phyloP scores from a whole-genome alignment of 37 sponge, comb jelly and placozoan genomes.

The Aplysina aerophoba region DNA sequence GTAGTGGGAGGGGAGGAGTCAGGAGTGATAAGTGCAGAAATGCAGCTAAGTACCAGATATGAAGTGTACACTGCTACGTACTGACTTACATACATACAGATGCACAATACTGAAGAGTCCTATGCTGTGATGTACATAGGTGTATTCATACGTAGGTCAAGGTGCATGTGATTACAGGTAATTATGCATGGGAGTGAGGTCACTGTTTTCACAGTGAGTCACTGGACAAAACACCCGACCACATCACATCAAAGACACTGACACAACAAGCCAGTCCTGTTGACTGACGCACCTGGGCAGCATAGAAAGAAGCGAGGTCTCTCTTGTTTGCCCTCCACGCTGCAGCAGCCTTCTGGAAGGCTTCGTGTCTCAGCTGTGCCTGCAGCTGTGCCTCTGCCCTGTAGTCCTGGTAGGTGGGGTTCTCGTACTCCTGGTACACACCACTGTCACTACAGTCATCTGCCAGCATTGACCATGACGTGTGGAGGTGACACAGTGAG shows the following conservation, averaged over 20 bases:
- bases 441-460: too few relatives aligned
- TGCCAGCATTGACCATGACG: too few relatives aligned
- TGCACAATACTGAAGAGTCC: too few relatives aligned
- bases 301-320: conserved; percentile 62
- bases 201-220: neutral
- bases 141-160: neutral
- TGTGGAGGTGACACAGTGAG: neutral
- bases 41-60: neutral
- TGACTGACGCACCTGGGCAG: conserved; percentile 58
- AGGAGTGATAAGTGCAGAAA: too few relatives aligned
- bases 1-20: too few relatives aligned
- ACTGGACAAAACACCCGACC: neutral
- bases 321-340: conserved; percentile 62
- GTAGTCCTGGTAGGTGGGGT: conserved; percentile 56
- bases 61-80: neutral
- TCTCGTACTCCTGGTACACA: conserved; percentile 17
- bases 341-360: conserved; percentile 76
- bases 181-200: neutral
- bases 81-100: neutral
- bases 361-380: conserved; percentile 69
- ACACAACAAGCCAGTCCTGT: neutral
- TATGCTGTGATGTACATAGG: neutral
- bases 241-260: neutral
- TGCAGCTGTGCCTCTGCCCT: conserved; percentile 87
- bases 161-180: neutral